phyloP scores from a whole-genome alignment of 2,888 invertebrate species.

The Lamproptera curius region DNA sequence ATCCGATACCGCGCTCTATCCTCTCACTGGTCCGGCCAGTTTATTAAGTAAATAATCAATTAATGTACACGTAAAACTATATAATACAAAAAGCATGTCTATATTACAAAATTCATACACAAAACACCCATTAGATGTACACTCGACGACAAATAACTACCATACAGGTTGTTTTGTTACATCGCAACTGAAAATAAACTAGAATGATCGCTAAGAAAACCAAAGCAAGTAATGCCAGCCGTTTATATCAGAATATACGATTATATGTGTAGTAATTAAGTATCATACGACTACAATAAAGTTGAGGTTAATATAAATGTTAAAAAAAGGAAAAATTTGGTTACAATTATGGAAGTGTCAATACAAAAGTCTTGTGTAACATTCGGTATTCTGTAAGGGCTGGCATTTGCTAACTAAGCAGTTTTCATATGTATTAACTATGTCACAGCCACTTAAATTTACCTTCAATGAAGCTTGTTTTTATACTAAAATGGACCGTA shows the following conservation, averaged over 20 bases:
- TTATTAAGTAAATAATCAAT: conserved; percentile 35
- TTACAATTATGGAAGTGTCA: background rate
- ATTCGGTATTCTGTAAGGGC: conserved; percentile 23
- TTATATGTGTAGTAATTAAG: too few relatives aligned
- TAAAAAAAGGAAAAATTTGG: background rate
- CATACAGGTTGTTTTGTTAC: conserved; percentile 21
- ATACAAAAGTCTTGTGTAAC: background rate
- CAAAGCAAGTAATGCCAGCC: conserved; percentile 11
- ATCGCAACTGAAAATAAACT: conserved; percentile 31
- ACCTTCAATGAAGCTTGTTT: conserved; percentile 42
- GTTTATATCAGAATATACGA: too few relatives aligned
- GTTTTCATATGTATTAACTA: conserved; percentile 50
- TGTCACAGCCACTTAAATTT: conserved; percentile 66
- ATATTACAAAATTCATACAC: conserved; percentile 43
- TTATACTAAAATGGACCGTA: conserved; percentile 30
- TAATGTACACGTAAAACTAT: conserved; percentile 57
- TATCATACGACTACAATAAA: too few relatives aligned
- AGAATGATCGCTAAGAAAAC: conserved; percentile 30
- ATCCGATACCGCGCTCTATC: conserved; percentile 12
- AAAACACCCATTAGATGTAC: conserved; percentile 32
- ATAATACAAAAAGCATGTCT: conserved; percentile 53
- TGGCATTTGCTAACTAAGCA: conserved; percentile 32
- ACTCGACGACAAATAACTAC: conserved; percentile 26
- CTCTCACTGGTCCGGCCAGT: conserved; percentile 55
- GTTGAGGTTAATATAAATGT: background rate